phyloP scores from a whole-genome alignment of 2,113 vertebrate species.

The Sebastes schlegelii region DNA sequence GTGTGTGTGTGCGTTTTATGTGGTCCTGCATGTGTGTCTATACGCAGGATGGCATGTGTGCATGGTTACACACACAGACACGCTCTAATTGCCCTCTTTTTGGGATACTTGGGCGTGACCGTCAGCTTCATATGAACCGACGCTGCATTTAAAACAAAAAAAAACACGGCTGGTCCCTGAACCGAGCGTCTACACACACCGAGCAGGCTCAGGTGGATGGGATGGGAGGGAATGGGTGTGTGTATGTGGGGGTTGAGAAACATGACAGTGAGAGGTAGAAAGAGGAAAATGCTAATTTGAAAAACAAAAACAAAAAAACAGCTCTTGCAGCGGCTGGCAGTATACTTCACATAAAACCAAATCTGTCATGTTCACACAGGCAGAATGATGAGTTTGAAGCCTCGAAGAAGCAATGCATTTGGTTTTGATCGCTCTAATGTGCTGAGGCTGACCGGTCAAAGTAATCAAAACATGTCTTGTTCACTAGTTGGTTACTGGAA shows the following conservation, averaged over 20 bases:
- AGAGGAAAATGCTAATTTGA: not conserved
- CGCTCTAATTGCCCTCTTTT: conserved; percentile 61
- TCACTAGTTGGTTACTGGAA: not conserved
- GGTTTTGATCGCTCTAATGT: conserved; percentile 7
- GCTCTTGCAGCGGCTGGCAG: not conserved
- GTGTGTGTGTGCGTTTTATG: conserved; percentile 45
- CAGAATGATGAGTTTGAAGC: not conserved
- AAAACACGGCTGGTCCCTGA: conserved; percentile 31
- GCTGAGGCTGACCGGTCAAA: not conserved
- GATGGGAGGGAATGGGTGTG: not conserved
- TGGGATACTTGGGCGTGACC: conserved; percentile 25
- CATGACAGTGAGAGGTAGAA: not conserved
- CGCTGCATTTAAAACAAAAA: conserved; percentile 4
- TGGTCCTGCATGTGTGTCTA: conserved; percentile 9
- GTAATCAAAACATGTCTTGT: not conserved
- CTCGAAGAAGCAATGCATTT: conserved; percentile 11
- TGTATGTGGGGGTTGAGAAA: not conserved
- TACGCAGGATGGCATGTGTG: conserved; percentile 31
- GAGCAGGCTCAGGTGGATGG: conserved; percentile 25
- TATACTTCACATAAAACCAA: not conserved
- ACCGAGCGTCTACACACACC: not conserved
- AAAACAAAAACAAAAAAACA: too few species aligned
- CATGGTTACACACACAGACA: conserved; percentile 55
- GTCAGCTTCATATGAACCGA: conserved; percentile 45
- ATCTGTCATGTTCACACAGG: not conserved